Conservation (phyloP, 2,888 invertebrate genomes). For the Eulithis prunata region DNA sequence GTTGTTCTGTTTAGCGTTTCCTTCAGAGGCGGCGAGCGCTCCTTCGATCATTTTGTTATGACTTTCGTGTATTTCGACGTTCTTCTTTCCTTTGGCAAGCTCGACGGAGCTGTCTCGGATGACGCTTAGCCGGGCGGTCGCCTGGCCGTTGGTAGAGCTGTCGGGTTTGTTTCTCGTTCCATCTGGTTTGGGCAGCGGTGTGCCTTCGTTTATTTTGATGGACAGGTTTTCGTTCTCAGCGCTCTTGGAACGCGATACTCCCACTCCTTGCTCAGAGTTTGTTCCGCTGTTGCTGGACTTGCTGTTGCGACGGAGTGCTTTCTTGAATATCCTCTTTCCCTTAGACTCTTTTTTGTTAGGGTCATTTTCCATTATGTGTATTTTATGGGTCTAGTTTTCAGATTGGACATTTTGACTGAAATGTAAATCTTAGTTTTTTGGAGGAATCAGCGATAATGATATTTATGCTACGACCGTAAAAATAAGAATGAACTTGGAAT, state of each 20-base stretch:
- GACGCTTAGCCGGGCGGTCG: slow-evolving; percentile 27
- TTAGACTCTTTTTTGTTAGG: slow-evolving; percentile 79
- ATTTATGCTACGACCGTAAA: not conserved
- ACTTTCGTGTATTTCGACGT: slow-evolving; percentile 62
- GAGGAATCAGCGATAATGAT: not conserved
- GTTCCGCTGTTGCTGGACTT: slow-evolving; percentile 68
- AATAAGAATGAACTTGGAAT: not conserved
- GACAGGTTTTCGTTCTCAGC: slow-evolving; percentile 63
- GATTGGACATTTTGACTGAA: slow-evolving; percentile 71
- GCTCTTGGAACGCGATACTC: slow-evolving; percentile 67
- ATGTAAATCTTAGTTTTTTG: slow-evolving; percentile 39
- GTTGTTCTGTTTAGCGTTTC: slow-evolving; percentile 41
- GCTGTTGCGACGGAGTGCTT: slow-evolving; percentile 72
- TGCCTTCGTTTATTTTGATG: slow-evolving; percentile 60
- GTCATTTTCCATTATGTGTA: slow-evolving; percentile 80
- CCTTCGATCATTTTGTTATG: slow-evolving; percentile 56
- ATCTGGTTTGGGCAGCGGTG: slow-evolving; percentile 64
- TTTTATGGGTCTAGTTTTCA: slow-evolving; percentile 50
- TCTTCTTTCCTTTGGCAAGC: slow-evolving; percentile 51
- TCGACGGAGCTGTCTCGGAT: slow-evolving; percentile 38
- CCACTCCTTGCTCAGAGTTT: slow-evolving; percentile 56
- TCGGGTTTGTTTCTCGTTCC: slow-evolving; percentile 57
- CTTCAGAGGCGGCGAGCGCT: slow-evolving; percentile 35
- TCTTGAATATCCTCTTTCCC: slow-evolving; percentile 77
- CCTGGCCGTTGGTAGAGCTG: slow-evolving; percentile 24